Conservation (phyloP, 2,113 vertebrate genomes). For the Aepyceros melampus region DNA sequence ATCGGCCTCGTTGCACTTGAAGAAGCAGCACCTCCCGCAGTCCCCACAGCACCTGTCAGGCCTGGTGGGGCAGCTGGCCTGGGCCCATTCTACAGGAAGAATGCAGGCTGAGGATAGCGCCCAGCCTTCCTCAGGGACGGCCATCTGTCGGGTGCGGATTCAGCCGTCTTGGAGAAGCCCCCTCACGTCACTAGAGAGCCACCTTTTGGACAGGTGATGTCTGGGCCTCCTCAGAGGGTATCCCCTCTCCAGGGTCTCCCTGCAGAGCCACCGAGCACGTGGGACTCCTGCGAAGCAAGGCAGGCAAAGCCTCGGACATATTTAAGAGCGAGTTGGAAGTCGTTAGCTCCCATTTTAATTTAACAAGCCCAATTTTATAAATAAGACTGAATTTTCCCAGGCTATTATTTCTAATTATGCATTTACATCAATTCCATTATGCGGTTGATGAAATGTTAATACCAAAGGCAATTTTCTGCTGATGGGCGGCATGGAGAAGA, state of each 20-base stretch:
- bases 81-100: background rate
- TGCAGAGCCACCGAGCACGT: background rate
- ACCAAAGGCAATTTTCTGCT: slow-evolving; percentile 62
- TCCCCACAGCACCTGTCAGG: background rate
- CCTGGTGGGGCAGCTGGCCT: background rate
- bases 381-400: slow-evolving; percentile 70
- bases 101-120: background rate
- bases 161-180: background rate
- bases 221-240: slow-evolving; percentile 36
- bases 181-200: slow-evolving; percentile 20
- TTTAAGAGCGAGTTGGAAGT: slow-evolving; percentile 51
- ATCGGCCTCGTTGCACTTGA: accelerated
- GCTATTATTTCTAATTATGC: slow-evolving; percentile 74
- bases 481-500: slow-evolving; percentile 49
- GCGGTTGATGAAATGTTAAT: slow-evolving; percentile 73
- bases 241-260: slow-evolving; percentile 33
- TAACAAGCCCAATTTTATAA: slow-evolving; percentile 76
- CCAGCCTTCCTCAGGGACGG: background rate
- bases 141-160: background rate
- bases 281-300: background rate
- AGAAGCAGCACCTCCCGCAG: no score
- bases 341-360: slow-evolving; percentile 71
- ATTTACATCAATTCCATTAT: slow-evolving; percentile 72
- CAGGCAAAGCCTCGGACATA: slow-evolving; percentile 7
- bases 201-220: slow-evolving; percentile 71